These are phyloP conservation scores for Euborellia annulipes DNA, from an alignment of 1,140 invertebrate species.

Conservation along the genomic window DNA sequence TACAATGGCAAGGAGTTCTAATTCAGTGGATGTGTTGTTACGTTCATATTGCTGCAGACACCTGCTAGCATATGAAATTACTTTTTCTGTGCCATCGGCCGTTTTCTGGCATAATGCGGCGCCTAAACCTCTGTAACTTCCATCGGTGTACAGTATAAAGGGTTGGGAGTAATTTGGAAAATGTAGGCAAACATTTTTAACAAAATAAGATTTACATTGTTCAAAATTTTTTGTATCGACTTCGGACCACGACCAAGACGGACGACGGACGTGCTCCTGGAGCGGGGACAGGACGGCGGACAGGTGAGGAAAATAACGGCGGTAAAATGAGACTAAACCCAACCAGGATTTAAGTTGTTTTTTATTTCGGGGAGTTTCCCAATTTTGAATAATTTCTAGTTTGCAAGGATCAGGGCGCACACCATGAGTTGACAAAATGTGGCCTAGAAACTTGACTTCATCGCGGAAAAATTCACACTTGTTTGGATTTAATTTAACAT, in stretches of 20 bases:
- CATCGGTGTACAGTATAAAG: constrained; percentile 18
- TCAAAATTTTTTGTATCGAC: constrained; percentile 14
- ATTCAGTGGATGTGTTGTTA: constrained; percentile 26
- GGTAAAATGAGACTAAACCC: constrained; percentile 26
- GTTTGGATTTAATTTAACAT: constrained; percentile 15
- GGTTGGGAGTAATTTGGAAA: constrained; percentile 11
- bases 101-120: constrained; percentile 17
- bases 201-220: constrained; percentile 9
- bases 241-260: constrained; percentile 10
- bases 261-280: constrained; percentile 17
- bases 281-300: constrained; percentile 14
- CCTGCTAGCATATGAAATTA: constrained; percentile 26
- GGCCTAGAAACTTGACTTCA: constrained; percentile 26
- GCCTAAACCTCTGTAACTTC: constrained; percentile 16
- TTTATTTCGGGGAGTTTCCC: constrained; percentile 18
- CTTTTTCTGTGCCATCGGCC: constrained; percentile 7
- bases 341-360: constrained; percentile 27
- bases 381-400: constrained; percentile 16
- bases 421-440: constrained; percentile 20
- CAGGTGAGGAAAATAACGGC: constrained; percentile 22
- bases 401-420: constrained; percentile 19
- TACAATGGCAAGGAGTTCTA: constrained; percentile 28
- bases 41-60: constrained; percentile 22
- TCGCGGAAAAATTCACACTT: constrained; percentile 20
- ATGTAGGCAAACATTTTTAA: constrained; percentile 10